Evolutionary conservation across 1,140 invertebrate genomes (phyloP).

Genomic region (Drosophila pandora): DNA sequence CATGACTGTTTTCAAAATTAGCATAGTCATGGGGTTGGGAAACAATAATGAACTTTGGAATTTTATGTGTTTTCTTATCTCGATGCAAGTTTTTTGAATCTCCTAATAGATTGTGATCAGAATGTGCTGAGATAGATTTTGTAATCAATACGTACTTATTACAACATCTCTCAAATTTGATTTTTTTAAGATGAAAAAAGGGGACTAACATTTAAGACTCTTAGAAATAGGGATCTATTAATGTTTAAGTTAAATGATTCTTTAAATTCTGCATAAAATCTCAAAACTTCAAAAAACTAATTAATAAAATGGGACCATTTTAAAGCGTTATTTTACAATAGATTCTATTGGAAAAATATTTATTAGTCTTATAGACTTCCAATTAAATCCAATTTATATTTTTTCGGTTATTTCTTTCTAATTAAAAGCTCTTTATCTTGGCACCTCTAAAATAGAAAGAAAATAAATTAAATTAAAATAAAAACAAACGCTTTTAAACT

Average conservation of each 20-base stretch:
- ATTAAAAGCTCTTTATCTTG: background rate
- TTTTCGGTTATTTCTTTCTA: background rate
- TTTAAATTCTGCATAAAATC: too few species aligned
- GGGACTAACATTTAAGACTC: too few species aligned
- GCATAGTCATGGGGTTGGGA: constrained; percentile 27
- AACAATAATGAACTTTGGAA: constrained; percentile 4
- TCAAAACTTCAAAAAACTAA: too few species aligned
- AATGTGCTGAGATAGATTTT: background rate
- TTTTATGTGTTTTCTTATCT: constrained; percentile 1
- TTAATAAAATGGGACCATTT: too few species aligned
- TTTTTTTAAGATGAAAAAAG: too few species aligned
- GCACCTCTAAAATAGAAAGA: background rate
- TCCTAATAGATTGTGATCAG: background rate
- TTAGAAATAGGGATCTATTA: too few species aligned
- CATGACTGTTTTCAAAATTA: constrained; percentile 27
- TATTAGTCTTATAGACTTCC: too few species aligned
- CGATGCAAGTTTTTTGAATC: background rate
- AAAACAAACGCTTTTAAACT: background rate
- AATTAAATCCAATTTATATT: background rate
- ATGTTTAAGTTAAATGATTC: too few species aligned
- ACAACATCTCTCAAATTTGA: too few species aligned
- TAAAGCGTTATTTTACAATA: too few species aligned
- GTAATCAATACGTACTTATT: too few species aligned
- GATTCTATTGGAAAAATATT: background rate
- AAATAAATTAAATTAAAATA: background rate